These are phyloP conservation scores for Onthophagus sagittarius DNA, from an alignment of 2,888 invertebrate species.

Conservation along the genomic window DNA sequence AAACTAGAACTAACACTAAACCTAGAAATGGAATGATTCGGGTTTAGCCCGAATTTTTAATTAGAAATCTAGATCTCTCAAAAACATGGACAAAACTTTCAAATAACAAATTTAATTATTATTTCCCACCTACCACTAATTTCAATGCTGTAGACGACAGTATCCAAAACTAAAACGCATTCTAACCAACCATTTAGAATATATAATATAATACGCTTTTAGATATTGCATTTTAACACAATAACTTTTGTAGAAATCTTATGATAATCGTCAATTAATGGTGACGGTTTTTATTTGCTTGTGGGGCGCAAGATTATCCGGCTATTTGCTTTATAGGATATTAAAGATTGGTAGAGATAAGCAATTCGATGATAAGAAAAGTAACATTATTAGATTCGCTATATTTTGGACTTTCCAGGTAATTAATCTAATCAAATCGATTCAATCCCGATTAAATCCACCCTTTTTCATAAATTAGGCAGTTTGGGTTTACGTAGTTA, in stretches of 20 bases:
- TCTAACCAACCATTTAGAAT: too few relatives aligned
- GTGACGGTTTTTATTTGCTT: constrained; percentile 82
- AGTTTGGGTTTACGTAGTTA: constrained; percentile 88
- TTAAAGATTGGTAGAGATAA: constrained; percentile 88
- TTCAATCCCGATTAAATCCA: neutral
- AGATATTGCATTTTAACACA: neutral
- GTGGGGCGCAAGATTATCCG: constrained; percentile 84
- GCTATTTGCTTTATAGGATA: constrained; percentile 85
- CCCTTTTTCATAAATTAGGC: constrained; percentile 54
- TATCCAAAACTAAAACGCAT: too few relatives aligned
- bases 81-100: too few relatives aligned
- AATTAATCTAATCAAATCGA: constrained; percentile 32
- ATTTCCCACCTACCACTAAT: too few relatives aligned
- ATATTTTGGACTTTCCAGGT: constrained; percentile 92
- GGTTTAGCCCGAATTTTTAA: too few relatives aligned
- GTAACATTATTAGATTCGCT: constrained; percentile 83
- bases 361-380: constrained; percentile 83
- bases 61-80: too few relatives aligned
- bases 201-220: too few relatives aligned
- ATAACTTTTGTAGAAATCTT: constrained; percentile 55
- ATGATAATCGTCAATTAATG: constrained; percentile 86
- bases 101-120: too few relatives aligned
- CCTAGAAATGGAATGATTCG: too few relatives aligned
- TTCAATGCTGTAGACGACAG: too few relatives aligned
- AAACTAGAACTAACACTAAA: too few relatives aligned